Evolutionary conservation across 2,113 vertebrate species (phyloP).

Genomic region (Cebidichthys violaceus): DNA sequence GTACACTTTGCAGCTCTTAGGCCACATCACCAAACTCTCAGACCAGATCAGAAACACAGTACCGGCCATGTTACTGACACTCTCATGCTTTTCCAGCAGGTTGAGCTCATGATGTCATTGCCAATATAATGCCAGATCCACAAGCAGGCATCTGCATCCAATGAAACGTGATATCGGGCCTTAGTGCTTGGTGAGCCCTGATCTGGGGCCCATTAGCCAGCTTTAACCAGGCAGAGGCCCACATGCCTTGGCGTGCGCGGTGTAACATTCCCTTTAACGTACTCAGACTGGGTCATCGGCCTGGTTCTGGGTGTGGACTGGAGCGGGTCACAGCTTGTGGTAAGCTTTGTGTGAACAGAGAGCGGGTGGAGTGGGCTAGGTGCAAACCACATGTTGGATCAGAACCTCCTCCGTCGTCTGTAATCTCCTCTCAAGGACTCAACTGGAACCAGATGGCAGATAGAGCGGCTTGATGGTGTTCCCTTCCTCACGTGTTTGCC

Average conservation of each 20-base stretch:
- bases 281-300: conserved; percentile 22
- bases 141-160: conserved; percentile 59
- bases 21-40: conserved; percentile 20
- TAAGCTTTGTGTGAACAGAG: conserved; percentile 50
- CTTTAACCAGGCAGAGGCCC: conserved; percentile 52
- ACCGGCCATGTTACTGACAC: conserved; percentile 1
- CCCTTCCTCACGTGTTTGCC: conserved; percentile 54
- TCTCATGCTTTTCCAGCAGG: conserved; percentile 22
- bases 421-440: conserved; percentile 33
- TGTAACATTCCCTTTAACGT: conserved; percentile 17
- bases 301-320: conserved; percentile 43
- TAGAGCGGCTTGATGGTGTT: conserved; percentile 34
- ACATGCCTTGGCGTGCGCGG: conserved; percentile 29
- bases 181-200: conserved; percentile 25
- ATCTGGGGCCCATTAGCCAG: conserved; percentile 71
- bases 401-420: conserved; percentile 39
- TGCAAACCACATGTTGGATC: conserved; percentile 69
- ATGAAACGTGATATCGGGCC: conserved; percentile 57
- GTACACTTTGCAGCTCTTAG: neutral
- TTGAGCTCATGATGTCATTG: conserved; percentile 68
- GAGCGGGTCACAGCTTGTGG: conserved; percentile 54
- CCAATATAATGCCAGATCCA: conserved; percentile 62
- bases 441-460: conserved; percentile 68
- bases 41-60: conserved; percentile 39
- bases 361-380: conserved; percentile 28